Evolutionary conservation across 2,888 invertebrate species (phyloP), one percentile per base, ranked within the genome.

Genomic region (Siphlonurus alternatus): DNA sequence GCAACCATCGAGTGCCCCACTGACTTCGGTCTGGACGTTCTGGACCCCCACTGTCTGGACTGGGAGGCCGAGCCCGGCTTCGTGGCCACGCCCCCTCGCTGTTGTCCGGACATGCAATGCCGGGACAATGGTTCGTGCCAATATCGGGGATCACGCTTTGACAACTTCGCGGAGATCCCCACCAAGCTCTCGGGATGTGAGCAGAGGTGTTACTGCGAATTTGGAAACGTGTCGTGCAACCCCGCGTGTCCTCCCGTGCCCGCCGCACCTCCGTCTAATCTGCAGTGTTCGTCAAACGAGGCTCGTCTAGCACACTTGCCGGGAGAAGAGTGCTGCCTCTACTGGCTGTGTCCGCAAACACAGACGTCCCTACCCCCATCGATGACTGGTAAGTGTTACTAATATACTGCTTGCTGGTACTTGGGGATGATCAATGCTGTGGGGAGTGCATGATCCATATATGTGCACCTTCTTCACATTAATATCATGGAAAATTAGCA

Each of bases 181-280:
- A 76, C 82, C 7, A 83, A 87, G 63, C 76, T 93, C 2, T 89
- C 90, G 15, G 74, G 92, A 62, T 94, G 93, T 72, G 89, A 92
- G 67, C 83, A 88, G 69, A 82, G 87, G 69, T 94, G 93, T 72
- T 90, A 86, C 73, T 94, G 93, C 72, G 90, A 93, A 74, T 86
- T 87, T 74, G 92, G 93, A 19, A 89, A 88, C 68, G 80, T 94
- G 20, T 88, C 91, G 67, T 94, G 94, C 71, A 86, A 88, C 68
- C 85, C 86, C 53, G 83, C 85, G 18, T 94, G 94, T 76, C 83
- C 87, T 1, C 87, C 88, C 0, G 82, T 93, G 0, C 78, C 89
- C 0, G 84, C 87, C 0, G 70, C 85, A 25, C 93, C 93, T 0
- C 93, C 93, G 0, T 77, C 84, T 25, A 82, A 81, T 64, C 75